Evolutionary conservation across 2,888 invertebrate genomes (phyloP).

Genomic region (Coenonympha arcania): DNA sequence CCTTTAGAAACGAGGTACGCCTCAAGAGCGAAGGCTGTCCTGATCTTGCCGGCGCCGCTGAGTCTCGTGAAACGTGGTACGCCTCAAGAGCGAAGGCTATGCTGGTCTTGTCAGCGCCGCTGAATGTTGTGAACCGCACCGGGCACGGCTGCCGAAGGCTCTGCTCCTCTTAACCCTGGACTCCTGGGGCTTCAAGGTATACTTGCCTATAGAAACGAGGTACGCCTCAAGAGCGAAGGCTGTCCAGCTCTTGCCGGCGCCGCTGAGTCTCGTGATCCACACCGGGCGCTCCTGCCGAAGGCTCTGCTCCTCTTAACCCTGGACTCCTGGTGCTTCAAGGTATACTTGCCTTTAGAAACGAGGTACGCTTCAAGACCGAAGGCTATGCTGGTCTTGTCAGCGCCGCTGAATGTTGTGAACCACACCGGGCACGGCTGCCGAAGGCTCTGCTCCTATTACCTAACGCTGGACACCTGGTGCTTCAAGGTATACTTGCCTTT

Average conservation of each 20-base stretch:
- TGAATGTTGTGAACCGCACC: slow-evolving; percentile 95
- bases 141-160: slow-evolving; percentile 92
- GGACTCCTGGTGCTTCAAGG: no score
- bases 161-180: no score
- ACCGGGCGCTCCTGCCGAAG: no score
- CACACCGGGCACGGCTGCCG: slow-evolving; percentile 93
- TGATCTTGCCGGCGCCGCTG: slow-evolving; percentile 97
- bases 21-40: no score
- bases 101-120: slow-evolving; percentile 98
- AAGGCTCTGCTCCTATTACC: slow-evolving; percentile 92
- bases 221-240: no score
- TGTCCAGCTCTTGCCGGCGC: no score
- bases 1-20: slow-evolving; percentile 89
- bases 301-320: no score
- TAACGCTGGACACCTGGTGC: slow-evolving; percentile 93
- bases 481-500: slow-evolving; percentile 75
- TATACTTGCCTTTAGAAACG: slow-evolving; percentile 78
- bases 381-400: slow-evolving; percentile 98
- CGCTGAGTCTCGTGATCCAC: no score
- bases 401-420: slow-evolving; percentile 94
- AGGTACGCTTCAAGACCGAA: slow-evolving; percentile 97
- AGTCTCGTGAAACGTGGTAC: slow-evolving; percentile 98
- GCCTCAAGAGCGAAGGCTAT: no score
- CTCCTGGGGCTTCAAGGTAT: no score
- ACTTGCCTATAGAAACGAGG: no score